A percentile compares a stretch with the other conserved stretches of the same genome.
Evolutionary conservation across 2,113 vertebrate species (phyloP).

Genomic region (Clinocottus analis): DNA sequence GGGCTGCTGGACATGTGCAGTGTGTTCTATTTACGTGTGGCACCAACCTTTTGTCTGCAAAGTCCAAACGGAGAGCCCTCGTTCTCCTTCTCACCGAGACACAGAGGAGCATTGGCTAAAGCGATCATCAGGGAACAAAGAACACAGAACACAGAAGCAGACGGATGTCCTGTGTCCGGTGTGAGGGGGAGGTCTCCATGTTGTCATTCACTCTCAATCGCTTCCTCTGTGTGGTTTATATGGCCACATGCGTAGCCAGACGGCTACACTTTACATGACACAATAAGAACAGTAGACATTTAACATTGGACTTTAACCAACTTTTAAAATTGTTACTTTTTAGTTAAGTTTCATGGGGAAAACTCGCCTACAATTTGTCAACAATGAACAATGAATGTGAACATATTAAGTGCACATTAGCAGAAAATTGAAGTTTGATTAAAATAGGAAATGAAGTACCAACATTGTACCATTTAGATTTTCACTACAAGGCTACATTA

Average conservation of each 20-base stretch:
- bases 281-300: background rate
- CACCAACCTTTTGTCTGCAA: constrained; percentile 3
- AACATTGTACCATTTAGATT: background rate
- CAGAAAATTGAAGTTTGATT: background rate
- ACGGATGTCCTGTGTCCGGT: background rate
- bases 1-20: background rate
- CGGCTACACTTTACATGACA: background rate
- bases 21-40: background rate
- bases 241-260: background rate
- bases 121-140: background rate
- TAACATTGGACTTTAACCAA: background rate
- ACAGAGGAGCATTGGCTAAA: background rate
- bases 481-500: background rate
- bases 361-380: too few relatives aligned
- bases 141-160: background rate
- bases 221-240: background rate
- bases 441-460: background rate
- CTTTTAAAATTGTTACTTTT: background rate
- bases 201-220: background rate
- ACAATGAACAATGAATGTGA: background rate
- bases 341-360: too few relatives aligned
- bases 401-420: background rate
- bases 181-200: background rate
- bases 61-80: background rate
- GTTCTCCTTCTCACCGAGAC: background rate